Conservation (phyloP, 2,113 vertebrate species). For the Phrynocephalus versicolor region DNA sequence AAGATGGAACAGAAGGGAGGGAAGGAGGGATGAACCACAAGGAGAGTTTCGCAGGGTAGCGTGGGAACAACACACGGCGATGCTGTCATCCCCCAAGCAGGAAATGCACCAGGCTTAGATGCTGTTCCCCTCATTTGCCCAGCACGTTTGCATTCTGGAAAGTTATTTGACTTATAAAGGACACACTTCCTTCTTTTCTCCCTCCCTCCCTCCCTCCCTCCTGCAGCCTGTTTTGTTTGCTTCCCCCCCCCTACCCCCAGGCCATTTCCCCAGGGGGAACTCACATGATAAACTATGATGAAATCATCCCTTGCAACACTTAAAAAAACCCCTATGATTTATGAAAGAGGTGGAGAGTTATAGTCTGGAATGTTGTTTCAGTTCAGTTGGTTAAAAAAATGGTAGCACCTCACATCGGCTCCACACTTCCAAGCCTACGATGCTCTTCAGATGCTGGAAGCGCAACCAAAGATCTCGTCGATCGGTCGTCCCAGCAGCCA, state of each 20-base stretch:
- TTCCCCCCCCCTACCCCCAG: constrained; percentile 14
- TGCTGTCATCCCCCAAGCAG: constrained; percentile 2
- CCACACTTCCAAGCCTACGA: too few species aligned
- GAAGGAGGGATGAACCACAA: background rate
- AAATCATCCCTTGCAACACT: constrained; percentile 30
- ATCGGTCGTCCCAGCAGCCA: too few species aligned
- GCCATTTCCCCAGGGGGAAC: constrained; percentile 46
- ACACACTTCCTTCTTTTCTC: background rate
- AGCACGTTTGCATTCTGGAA: constrained; percentile 12
- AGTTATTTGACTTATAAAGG: background rate
- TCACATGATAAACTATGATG: constrained; percentile 49
- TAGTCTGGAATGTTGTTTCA: too few species aligned
- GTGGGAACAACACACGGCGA: constrained; percentile 58
- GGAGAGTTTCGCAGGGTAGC: background rate
- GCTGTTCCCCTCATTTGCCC: background rate
- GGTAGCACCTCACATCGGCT: too few species aligned
- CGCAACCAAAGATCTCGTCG: too few species aligned
- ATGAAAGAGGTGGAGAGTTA: too few species aligned
- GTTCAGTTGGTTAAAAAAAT: too few species aligned
- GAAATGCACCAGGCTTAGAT: constrained; percentile 41
- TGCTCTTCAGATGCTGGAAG: too few species aligned
- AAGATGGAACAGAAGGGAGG: too few species aligned
- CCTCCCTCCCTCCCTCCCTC: background rate
- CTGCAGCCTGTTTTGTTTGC: background rate
- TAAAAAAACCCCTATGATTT: too few species aligned